Evolutionary conservation across 2,888 invertebrate species (phyloP).

Genomic region (Drosophila buzzatii): DNA sequence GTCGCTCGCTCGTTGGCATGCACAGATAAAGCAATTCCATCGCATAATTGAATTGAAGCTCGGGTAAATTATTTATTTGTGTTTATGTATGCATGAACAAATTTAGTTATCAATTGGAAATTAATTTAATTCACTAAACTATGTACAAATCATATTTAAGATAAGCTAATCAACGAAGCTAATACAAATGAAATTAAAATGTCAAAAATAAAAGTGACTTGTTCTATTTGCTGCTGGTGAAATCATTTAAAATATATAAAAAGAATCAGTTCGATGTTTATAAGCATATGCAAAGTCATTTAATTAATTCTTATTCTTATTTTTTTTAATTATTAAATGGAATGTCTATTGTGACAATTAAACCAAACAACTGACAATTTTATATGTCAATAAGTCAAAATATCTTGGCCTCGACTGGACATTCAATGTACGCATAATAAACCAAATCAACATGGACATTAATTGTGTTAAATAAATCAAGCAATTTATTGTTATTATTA

Average conservation of each 20-base stretch:
- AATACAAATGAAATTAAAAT: neutral
- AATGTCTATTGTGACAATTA: conserved; percentile 55
- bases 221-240: neutral
- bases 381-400: conserved; percentile 63
- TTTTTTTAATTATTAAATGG: conserved; percentile 15
- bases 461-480: conserved; percentile 60
- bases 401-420: conserved; percentile 43
- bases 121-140: neutral
- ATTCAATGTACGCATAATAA: conserved; percentile 42
- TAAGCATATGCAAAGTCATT: neutral
- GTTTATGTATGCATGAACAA: conserved; percentile 10
- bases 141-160: neutral
- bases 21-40: conserved; percentile 34
- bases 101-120: neutral
- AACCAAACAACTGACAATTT: conserved; percentile 48
- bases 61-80: conserved; percentile 24
- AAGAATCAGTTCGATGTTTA: conserved; percentile 2
- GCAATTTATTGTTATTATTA: conserved; percentile 46
- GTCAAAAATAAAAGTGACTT: neutral
- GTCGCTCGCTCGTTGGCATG: conserved; percentile 13
- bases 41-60: conserved; percentile 52
- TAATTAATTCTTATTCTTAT: neutral
- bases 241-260: conserved; percentile 1
- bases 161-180: neutral
- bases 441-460: conserved; percentile 48